phyloP scores from a whole-genome alignment of 2,797 vertebrate species.

The Poecilia wingei region DNA sequence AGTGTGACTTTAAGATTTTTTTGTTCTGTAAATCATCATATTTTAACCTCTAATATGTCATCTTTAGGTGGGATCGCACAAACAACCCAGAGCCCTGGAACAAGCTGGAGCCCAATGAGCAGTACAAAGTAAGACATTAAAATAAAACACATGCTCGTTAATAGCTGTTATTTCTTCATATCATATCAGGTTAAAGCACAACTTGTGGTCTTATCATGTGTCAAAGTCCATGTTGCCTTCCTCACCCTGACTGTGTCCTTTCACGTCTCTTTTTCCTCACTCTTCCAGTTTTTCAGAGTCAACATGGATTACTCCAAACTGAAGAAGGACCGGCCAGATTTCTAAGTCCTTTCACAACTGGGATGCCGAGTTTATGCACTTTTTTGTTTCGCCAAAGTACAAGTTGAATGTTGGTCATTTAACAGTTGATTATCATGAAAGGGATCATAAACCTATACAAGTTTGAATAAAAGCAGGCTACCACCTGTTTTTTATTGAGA shows the following conservation, averaged over 20 bases:
- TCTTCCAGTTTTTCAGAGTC: conserved; percentile 84
- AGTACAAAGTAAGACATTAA: conserved; percentile 88
- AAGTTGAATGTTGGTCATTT: conserved; percentile 22
- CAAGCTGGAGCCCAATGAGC: conserved; percentile 85
- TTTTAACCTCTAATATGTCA: neutral
- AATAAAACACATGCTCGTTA: neutral
- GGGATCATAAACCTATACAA: conserved; percentile 33
- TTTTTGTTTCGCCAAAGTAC: conserved; percentile 32
- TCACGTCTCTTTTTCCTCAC: conserved; percentile 8
- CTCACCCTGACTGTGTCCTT: conserved; percentile 34
- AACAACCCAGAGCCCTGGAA: conserved; percentile 97
- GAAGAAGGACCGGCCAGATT: conserved; percentile 95
- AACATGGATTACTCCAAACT: conserved; percentile 92
- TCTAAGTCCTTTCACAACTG: conserved; percentile 71
- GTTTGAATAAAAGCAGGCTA: conserved; percentile 57
- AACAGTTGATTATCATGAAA: conserved; percentile 27
- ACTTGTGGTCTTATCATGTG: conserved; percentile 39
- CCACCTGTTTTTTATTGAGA: conserved; percentile 55
- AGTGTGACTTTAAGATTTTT: neutral
- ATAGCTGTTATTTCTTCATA: neutral
- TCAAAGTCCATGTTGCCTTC: conserved; percentile 50
- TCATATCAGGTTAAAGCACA: neutral
- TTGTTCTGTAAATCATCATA: neutral
- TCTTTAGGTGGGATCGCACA: conserved; percentile 90
- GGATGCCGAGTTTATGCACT: conserved; percentile 48